Percentiles rank a stretch among this genome's conserved stretches.
Conservation (phyloP, 2,113 vertebrate species). For the Cebidichthys violaceus region DNA sequence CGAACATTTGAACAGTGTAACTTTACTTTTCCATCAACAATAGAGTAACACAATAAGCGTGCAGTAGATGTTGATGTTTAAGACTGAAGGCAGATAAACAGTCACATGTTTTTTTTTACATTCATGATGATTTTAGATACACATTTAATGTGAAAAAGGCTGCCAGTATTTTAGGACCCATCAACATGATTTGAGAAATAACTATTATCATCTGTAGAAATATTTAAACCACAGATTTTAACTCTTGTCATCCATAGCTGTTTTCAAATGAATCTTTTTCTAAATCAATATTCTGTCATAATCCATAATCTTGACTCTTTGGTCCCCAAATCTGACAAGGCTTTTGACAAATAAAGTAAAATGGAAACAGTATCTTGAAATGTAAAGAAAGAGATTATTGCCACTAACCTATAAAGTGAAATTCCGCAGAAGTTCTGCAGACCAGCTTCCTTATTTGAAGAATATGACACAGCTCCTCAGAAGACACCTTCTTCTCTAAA, state of each 20-base stretch:
- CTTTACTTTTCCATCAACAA: neutral
- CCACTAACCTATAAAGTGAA: slow-evolving; percentile 31
- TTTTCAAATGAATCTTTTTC: neutral
- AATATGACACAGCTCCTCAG: rapidly evolving
- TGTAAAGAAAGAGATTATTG: neutral
- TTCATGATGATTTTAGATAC: neutral
- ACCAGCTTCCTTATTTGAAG: slow-evolving; percentile 21
- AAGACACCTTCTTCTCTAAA: neutral
- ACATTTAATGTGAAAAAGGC: neutral
- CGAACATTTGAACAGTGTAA: neutral
- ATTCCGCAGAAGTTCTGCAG: neutral
- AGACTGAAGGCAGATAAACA: neutral
- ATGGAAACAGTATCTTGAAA: neutral
- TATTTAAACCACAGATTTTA: slow-evolving; percentile 2
- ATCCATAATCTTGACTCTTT: neutral
- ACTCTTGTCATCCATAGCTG: neutral
- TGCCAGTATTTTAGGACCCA: neutral
- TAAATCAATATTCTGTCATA: neutral
- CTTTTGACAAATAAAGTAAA: neutral
- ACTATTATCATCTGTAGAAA: neutral
- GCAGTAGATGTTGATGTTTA: neutral
- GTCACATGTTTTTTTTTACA: neutral
- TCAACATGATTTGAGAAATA: neutral
- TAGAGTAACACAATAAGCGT: neutral
- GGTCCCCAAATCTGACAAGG: neutral